Evolutionary conservation across 2,797 vertebrate species (phyloP).

Genomic region (Argentina silus): DNA sequence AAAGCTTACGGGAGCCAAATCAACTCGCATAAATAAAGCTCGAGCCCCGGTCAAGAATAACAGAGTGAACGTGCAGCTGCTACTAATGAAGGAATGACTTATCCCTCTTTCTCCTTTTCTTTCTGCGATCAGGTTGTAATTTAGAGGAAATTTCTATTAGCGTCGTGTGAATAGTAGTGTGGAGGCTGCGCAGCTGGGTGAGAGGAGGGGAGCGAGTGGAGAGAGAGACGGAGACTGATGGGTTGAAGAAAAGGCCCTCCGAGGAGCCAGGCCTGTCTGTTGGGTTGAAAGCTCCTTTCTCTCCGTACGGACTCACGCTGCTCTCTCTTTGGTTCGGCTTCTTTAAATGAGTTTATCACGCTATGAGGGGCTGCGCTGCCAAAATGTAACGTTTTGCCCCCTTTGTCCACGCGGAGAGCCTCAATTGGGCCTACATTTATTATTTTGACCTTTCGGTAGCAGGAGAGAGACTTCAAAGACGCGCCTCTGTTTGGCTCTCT

Average conservation of each 20-base stretch:
- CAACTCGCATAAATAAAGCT: constrained; percentile 38
- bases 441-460: constrained; percentile 89
- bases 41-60: constrained; percentile 31
- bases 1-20: constrained; percentile 29
- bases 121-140: constrained; percentile 50
- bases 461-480: constrained; percentile 78
- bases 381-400: constrained; percentile 86
- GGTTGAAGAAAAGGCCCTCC: constrained; percentile 56
- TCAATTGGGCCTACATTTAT: constrained; percentile 92
- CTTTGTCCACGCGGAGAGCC: constrained; percentile 79
- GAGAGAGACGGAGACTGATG: constrained; percentile 48
- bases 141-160: constrained; percentile 56
- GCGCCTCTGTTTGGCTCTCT: constrained; percentile 68
- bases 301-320: constrained; percentile 76
- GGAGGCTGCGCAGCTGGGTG: constrained; percentile 52
- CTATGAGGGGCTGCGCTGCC: constrained; percentile 81
- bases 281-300: constrained; percentile 77
- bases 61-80: constrained; percentile 54
- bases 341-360: constrained; percentile 88
- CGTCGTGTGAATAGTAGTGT: constrained; percentile 26
- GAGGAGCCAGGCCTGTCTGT: constrained; percentile 81
- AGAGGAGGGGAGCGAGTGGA: constrained; percentile 26
- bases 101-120: constrained; percentile 20
- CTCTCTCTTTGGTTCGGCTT: constrained; percentile 78
- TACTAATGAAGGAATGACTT: constrained; percentile 53